These are phyloP conservation scores for Heloderma charlesbogerti DNA, from an alignment of 2,113 vertebrate genomes.

Conservation along the genomic window DNA sequence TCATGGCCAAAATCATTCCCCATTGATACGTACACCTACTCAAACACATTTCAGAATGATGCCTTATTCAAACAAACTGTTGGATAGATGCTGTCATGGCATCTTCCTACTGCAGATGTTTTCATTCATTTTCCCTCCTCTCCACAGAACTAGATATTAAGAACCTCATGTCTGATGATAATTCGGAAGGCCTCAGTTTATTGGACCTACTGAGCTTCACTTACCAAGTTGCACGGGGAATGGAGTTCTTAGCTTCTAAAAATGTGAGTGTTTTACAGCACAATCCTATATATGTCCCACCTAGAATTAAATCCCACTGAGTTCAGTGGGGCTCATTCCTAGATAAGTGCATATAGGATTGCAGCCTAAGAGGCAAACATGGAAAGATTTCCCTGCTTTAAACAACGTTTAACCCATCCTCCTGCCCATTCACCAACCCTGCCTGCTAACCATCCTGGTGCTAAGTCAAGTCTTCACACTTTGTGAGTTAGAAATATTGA, in stretches of 20 bases:
- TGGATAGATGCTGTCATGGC: neutral
- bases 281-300: neutral
- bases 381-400: neutral
- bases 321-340: neutral
- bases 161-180: conserved; percentile 89
- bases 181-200: conserved; percentile 87
- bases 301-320: neutral
- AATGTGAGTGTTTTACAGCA: conserved; percentile 84
- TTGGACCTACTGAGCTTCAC: conserved; percentile 96
- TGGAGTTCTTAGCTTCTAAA: conserved; percentile 98
- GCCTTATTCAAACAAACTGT: neutral
- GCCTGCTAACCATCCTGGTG: neutral
- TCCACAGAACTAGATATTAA: conserved; percentile 86
- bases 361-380: neutral
- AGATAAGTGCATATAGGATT: neutral
- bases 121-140: conserved; percentile 19
- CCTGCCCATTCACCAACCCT: neutral
- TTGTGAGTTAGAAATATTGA: too few species aligned
- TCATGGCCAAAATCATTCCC: neutral
- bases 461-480: too few species aligned
- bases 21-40: neutral
- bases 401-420: neutral
- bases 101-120: neutral
- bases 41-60: neutral
- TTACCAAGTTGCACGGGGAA: conserved; percentile 96